Base-by-base conservation (phyloP, 2,113 vertebrate species). In the Potamarius usumacintae region DNA sequence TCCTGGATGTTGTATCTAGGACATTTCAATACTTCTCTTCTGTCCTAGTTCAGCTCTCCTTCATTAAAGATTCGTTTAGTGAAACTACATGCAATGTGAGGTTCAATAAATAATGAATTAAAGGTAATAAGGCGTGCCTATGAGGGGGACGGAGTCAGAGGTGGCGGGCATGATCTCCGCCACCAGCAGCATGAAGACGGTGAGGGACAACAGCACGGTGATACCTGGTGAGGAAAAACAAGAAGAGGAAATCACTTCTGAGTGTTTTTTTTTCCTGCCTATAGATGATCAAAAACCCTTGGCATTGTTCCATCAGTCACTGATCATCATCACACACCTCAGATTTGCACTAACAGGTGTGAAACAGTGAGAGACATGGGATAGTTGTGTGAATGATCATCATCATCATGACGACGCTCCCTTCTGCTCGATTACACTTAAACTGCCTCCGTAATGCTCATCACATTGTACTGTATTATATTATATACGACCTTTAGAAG, bases 151-250 rank as follows among this genome's bases (percentile, higher is more conserved):
- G 0, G 97, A 97, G 94, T 98, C 97, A 63, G 97, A 98, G 52
- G 97, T 98, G 84, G 97, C 97, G 30, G 97, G 97, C 97, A 97
- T 97, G 91, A 98, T 98, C 92, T 98, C 97, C 72, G 97, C 97
- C 57, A 98, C 97, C 85, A 97, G 94, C 81, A 98, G 92, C 97
- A 98, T 98, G 92, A 98, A 98, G 65, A 98, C 97, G 0, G 97
- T 98, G 78, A 97, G 92, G n/a, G 97, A 98, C 92, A 98, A 94
- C 85, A 98, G 95, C 60, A 98, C 97, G 1, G 97, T 97, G 89
- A 97, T 97, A 83, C 97, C 97, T 98, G 86, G 55, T 18, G n/a
- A 50, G 20, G 69, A 20, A 84, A 60, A 72, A 65, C 5, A 18
- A 77, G 15, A 82, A 60, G 12, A 10, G 5, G 7, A 79, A 48